A percentile compares a stretch with the other conserved stretches of the same genome.
Evolutionary conservation across 2,797 vertebrate species (phyloP).

Genomic region (Eulemur albifrons): DNA sequence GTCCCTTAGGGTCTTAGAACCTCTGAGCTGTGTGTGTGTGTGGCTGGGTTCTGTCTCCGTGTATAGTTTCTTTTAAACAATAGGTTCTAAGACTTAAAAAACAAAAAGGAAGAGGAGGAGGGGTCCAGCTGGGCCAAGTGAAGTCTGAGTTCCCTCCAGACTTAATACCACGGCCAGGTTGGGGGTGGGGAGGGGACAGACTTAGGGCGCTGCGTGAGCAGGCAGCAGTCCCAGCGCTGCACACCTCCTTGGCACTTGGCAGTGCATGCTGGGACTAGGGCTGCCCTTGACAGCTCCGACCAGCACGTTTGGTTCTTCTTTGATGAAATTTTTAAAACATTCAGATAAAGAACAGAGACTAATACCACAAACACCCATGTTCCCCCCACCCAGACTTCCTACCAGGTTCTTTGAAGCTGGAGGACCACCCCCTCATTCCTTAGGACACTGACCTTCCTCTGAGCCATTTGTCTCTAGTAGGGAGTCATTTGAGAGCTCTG

Average conservation of each 20-base stretch:
- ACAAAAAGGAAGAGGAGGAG: not conserved
- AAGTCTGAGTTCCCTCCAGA: not conserved
- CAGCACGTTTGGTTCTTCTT: not conserved
- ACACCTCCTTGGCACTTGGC: not conserved
- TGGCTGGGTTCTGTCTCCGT: not conserved
- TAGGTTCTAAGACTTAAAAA: not conserved
- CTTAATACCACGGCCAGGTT: not conserved
- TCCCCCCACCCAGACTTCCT: not conserved
- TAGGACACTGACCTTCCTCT: not conserved
- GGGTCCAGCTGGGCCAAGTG: not conserved
- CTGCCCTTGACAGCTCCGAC: not conserved
- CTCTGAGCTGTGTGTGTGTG: not conserved
- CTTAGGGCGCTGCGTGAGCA: not conserved
- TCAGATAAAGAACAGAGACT: constrained; percentile 27
- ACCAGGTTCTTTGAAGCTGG: not conserved
- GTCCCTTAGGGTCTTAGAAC: not conserved
- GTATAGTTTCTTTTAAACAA: not conserved
- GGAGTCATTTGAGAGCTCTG: not conserved
- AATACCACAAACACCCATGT: not conserved
- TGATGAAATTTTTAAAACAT: not conserved
- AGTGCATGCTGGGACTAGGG: not conserved
- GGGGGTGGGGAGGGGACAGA: not conserved
- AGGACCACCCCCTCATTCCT: not conserved
- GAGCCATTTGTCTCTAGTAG: not conserved
- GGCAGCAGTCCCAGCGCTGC: not conserved